Conservation (phyloP, 2,888 invertebrate species). For the Panzeria rudis region DNA sequence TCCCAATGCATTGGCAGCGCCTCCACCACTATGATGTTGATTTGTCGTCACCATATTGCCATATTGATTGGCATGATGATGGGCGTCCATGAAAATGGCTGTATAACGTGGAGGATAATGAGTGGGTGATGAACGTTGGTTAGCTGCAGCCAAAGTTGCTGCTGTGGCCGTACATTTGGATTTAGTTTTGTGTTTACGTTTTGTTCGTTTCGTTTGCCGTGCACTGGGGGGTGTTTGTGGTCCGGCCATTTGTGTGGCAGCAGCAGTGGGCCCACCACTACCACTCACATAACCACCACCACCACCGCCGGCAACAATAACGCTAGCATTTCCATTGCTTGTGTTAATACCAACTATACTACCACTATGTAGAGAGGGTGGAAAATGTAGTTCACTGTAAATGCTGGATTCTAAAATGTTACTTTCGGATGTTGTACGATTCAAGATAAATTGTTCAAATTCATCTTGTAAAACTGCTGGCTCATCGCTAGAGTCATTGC, state of each 20-base stretch:
- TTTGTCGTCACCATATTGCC: constrained; percentile 54
- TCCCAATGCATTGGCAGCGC: constrained; percentile 76
- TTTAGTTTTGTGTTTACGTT: constrained; percentile 79
- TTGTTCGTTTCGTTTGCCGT: constrained; percentile 78
- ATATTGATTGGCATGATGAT: constrained; percentile 62
- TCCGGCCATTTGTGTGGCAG: constrained; percentile 67
- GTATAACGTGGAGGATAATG: constrained; percentile 82
- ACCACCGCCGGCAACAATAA: constrained; percentile 43
- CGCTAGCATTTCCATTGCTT: constrained; percentile 15
- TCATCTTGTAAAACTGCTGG: constrained; percentile 73
- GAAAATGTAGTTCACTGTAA: constrained; percentile 79
- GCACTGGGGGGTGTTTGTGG: constrained; percentile 72
- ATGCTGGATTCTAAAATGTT: constrained; percentile 81
- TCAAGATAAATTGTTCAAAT: constrained; percentile 79
- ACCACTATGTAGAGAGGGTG: constrained; percentile 70
- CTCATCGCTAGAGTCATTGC: constrained; percentile 42
- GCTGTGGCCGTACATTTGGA: constrained; percentile 74
- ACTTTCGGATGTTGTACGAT: constrained; percentile 80
- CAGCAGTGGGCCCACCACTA: constrained; percentile 70
- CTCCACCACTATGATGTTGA: constrained; percentile 71
- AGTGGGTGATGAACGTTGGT: constrained; percentile 74
- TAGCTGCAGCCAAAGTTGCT: constrained; percentile 65
- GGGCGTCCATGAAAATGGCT: constrained; percentile 80
- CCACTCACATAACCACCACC: constrained; percentile 20
- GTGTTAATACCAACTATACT: constrained; percentile 52